Evolutionary conservation across 2,888 invertebrate species (phyloP).

Genomic region (Mesorhabditis spiculigera): DNA sequence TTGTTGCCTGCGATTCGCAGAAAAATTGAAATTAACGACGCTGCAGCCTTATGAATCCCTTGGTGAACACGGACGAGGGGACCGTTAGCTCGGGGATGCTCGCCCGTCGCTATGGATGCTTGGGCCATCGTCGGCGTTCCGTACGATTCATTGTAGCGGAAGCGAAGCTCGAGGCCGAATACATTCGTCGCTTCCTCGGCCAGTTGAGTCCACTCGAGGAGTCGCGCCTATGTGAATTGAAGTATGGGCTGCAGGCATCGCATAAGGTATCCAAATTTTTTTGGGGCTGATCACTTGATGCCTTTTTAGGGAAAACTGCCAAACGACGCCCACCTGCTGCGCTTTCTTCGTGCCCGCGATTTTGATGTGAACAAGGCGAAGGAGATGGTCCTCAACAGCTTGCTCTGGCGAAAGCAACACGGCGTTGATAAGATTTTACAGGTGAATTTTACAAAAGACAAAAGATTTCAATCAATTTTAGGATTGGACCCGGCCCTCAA

Average conservation of each 20-base stretch:
- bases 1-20: too few relatives aligned
- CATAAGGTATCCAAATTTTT: conserved; percentile 61
- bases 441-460: conserved; percentile 5
- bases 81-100: conserved; percentile 28
- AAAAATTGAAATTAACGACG: too few relatives aligned
- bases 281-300: neutral
- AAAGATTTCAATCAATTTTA: conserved; percentile 11
- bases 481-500: conserved; percentile 78
- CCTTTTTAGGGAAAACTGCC: conserved; percentile 69
- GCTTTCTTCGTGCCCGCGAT: conserved; percentile 85
- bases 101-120: conserved; percentile 40
- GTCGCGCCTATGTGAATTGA: conserved; percentile 79
- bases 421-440: conserved; percentile 78
- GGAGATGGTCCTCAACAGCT: conserved; percentile 79
- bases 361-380: conserved; percentile 86
- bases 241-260: conserved; percentile 75
- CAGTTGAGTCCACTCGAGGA: conserved; percentile 84
- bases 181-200: conserved; percentile 83
- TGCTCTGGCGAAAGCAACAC: conserved; percentile 84
- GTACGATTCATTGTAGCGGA: conserved; percentile 54
- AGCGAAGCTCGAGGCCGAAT: conserved; percentile 77
- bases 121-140: conserved; percentile 38
- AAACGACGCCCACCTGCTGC: conserved; percentile 80
- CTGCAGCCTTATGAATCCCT: too few relatives aligned
- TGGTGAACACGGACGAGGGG: conserved; percentile 8